A percentile compares a stretch with the other conserved stretches of the same genome.
phyloP scores from a whole-genome alignment of 1,140 invertebrate genomes.

The Limonius californicus region DNA sequence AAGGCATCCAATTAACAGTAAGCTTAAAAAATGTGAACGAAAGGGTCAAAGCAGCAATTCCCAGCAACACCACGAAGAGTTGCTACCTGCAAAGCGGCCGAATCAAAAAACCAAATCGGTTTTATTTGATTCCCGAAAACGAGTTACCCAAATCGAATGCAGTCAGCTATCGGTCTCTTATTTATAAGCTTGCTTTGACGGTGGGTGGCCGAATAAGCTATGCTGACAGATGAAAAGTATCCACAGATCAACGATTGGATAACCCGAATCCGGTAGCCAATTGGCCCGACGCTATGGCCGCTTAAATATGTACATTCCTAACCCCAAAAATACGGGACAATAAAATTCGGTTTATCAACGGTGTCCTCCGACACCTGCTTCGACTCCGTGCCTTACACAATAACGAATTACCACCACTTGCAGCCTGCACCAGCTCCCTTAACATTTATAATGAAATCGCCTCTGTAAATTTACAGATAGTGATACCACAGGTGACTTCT shows the following conservation, averaged over 20 bases:
- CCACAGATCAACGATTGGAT: constrained; percentile 43
- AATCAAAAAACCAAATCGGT: constrained; percentile 22
- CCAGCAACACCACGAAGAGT: constrained; percentile 8
- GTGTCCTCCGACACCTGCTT: constrained; percentile 1
- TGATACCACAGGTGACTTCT: too few species aligned
- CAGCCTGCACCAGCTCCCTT: too few species aligned
- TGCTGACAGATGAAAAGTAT: constrained; percentile 45
- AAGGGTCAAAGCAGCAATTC: constrained; percentile 10
- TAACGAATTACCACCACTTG: background rate
- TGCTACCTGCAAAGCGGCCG: constrained; percentile 11
- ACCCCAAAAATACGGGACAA: background rate
- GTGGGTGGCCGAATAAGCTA: constrained; percentile 38
- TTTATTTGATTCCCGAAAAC: constrained; percentile 31
- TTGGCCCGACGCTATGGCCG: constrained; percentile 29
- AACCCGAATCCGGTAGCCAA: constrained; percentile 43
- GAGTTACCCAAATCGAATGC: constrained; percentile 17
- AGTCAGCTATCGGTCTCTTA: constrained; percentile 33
- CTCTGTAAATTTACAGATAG: too few species aligned
- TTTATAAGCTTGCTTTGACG: constrained; percentile 41
- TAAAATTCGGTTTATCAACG: background rate
- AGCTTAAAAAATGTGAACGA: constrained; percentile 6
- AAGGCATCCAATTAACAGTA: constrained; percentile 22
- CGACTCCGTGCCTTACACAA: background rate
- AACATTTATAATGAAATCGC: too few species aligned
- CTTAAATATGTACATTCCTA: constrained; percentile 18